These are phyloP conservation scores for Haemorhous mexicanus DNA, from an alignment of 2,113 vertebrate species.

Conservation along the genomic window DNA sequence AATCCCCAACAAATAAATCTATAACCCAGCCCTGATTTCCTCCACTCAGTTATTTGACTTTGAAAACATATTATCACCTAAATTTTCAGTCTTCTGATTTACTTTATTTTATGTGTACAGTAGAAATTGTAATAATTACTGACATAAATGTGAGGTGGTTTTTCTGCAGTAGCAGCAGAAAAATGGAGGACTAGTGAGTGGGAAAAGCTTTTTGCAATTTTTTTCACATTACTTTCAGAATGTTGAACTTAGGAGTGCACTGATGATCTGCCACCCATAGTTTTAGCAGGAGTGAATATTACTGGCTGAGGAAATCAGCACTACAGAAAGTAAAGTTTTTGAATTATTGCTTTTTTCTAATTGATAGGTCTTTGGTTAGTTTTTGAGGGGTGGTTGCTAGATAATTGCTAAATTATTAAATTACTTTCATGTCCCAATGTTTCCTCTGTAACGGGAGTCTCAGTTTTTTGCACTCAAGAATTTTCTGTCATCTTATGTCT, in stretches of 20 bases:
- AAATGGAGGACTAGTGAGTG: not conserved
- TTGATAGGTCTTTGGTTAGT: not conserved
- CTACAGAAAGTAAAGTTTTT: not conserved
- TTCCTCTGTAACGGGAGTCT: not conserved
- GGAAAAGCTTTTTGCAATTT: not conserved
- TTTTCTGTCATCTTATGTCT: not conserved
- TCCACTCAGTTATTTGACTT: not conserved
- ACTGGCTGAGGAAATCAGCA: not conserved
- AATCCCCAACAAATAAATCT: not conserved
- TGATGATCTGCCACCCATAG: not conserved
- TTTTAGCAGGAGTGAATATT: not conserved
- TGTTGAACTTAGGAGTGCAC: not conserved
- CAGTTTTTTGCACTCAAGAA: not conserved
- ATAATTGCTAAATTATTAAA: not conserved
- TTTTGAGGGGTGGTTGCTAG: not conserved
- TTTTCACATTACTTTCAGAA: not conserved
- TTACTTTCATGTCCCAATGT: not conserved
- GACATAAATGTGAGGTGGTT: not conserved
- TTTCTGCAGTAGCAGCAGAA: not conserved
- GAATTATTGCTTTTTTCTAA: not conserved
- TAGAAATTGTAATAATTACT: not conserved
- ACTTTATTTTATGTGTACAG: not conserved
- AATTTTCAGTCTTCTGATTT: not conserved
- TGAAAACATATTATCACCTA: not conserved
- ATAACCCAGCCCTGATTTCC: not conserved